Base-by-base conservation (phyloP, 2,888 invertebrate genomes). In the Sinopyrophorus schimmeli region DNA sequence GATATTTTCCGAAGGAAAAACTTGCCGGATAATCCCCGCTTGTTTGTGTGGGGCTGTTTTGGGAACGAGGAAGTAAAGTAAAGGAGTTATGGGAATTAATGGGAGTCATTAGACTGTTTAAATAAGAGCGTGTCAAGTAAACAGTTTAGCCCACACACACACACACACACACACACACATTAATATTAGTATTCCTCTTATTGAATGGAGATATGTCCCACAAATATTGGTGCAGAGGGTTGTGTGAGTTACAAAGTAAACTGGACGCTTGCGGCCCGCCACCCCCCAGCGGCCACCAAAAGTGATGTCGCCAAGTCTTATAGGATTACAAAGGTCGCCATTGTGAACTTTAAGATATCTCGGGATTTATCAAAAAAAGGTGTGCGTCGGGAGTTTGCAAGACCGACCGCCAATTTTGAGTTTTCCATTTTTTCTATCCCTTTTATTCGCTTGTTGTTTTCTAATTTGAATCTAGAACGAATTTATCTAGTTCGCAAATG, bases 291-390 rank as follows among this genome's bases (percentile, higher is more conserved):
- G n/a, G 31, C 28, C 47, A 48, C 55, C 52, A 54, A 57, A 57
- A 57, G 59, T 57, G 59, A 60, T 60, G 59, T 58, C 58, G 50
- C 55, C 55, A 57, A 59, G 59, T 51, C 58, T 61, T 60, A 62
- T 61, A 60, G 61, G 63, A 62, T 63, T 63, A 63, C 58, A 47
- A 51, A 60, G 60, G 61, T 59, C 58, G 55, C 55, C 59, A 62
- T 63, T 62, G 63, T 63, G 63, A 62, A 63, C 63, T 63, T 61
- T 57, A 57, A 55, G 61, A 63, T 63, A 63, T 63, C 63, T 55
- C 40, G 61, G 61, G 63, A 63, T 63, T 62, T 63, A 63, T 63
- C 63, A 60, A 59, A 42, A 50, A 54, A 59, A 60, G 62, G n/a
- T n/a, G n/a, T n/a, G n/a, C n/a, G n/a, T n/a, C n/a, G n/a, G n/a